Evolutionary conservation across 2,113 vertebrate genomes (phyloP).

Genomic region (Neogobius melanostomus): DNA sequence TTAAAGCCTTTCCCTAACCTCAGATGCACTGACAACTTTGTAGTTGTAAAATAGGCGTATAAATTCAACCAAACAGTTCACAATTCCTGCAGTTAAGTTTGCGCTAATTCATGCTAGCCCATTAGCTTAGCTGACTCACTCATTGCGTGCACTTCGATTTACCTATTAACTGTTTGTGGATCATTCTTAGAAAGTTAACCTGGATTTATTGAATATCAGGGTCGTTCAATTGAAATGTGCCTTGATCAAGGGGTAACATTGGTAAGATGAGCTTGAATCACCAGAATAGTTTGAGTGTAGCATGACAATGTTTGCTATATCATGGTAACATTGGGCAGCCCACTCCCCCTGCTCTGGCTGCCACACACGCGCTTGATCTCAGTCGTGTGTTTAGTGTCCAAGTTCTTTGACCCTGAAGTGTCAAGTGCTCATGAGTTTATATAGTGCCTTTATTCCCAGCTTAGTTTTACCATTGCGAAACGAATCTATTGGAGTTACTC

Average conservation of each 20-base stretch:
- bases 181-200: background rate
- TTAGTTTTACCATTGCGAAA: background rate
- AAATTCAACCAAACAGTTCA: background rate
- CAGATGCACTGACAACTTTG: background rate
- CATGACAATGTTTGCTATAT: constrained; percentile 63
- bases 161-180: constrained; percentile 5
- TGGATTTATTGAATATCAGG: background rate
- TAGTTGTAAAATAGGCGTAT: background rate
- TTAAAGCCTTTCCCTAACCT: background rate
- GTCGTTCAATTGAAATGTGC: background rate
- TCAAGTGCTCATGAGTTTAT: background rate
- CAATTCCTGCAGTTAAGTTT: constrained; percentile 7
- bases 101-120: constrained; percentile 18
- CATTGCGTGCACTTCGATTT: constrained; percentile 16
- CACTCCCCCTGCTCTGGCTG: constrained; percentile 32
- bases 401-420: background rate
- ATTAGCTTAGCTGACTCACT: constrained; percentile 59
- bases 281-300: constrained; percentile 9
- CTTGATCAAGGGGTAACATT: background rate
- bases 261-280: background rate
- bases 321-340: constrained; percentile 50
- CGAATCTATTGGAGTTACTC: background rate
- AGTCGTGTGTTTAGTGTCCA: background rate
- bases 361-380: constrained; percentile 2
- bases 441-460: background rate